Evolutionary conservation across 2,888 invertebrate genomes (phyloP), one percentile per base, ranked within the genome.

Genomic region (Lissonota sp.): DNA sequence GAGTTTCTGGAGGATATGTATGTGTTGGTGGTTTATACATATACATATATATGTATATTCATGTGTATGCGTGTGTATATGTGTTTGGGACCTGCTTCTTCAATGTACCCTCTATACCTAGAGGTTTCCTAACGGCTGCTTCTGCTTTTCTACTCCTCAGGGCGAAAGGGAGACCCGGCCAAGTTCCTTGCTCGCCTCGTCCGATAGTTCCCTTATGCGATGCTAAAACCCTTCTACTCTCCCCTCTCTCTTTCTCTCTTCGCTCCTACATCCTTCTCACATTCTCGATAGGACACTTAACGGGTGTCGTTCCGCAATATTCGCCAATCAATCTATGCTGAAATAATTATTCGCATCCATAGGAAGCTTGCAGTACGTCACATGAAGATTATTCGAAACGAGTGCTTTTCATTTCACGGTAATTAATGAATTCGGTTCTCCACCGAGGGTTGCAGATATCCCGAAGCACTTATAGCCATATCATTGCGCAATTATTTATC

Each of bases 141-240:
- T 60, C 77, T 80, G 57, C 77, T 78, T 66, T 72, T 69, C 70
- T 42, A 39, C 60, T 51, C 55, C 53, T 67, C 39, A 71, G 74
- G 37, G 58, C 80, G 46, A 26, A 55, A 81, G 70, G 73, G 49
- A 78, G 74, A 78, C 79, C 79, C 82, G 83, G 84, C 80, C 82
- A 84, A 89, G 89, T 88, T 90, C 86, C 90, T 90, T 86, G 87
- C 88, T 87, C 88, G 88, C 88, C 87, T 87, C 87, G 90, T 89
- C 89, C 89, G 88, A 90, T 89, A 86, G 87, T 89, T 86, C 85
- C 85, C 87, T 64, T 67, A 76, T 79, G 80, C 75, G 80, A 75
- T 72, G 57, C 67, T 76, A 69, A 26, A 26, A 55, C 44, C 83
- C 75, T 62, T 58, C 71, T 60, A 55, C 70, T 51, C 46, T 62